Base-by-base conservation (phyloP, 2,113 vertebrate species). In the Nannobrachium achirus region DNA sequence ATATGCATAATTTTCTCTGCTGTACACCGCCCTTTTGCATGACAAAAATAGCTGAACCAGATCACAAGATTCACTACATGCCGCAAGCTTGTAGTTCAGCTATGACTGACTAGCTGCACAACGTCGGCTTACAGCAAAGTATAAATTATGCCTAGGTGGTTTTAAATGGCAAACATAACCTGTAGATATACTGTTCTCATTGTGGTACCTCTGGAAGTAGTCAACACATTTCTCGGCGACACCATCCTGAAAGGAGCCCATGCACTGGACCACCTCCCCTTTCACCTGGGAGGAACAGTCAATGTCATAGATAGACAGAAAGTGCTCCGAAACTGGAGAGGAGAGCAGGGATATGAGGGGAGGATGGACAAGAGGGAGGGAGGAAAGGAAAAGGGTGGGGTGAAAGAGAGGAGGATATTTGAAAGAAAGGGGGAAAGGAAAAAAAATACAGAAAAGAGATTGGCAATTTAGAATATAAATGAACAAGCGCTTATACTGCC, bases 181-280 rank as follows among this genome's bases (percentile, higher is more conserved):
- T 33, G 25, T 33, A 33, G 6, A 33, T 33, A 33, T 33, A 33
- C 25, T 33, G 25, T 33, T 33, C 25, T 33, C 25, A 33, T 33
- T 33, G 25, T 2, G 25, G 6, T 79, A 97, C 91, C 97, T 93
- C 86, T 94, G 95, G 87, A 98, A 99, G 70, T 98, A 99, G 58
- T 98, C 95, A 1, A 89, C 94, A 87, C 95, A 99, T 55, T 96
- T 98, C 85, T 97, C 95, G 15, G 97, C 95, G 46, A 99, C 97
- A 1, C 94, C 95, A 65, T 98, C 95, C 76, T 99, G 97, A 83
- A 99, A 97, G 39, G 94, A 96, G 15, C 96, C 97, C 97, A 99
- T 98, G 72, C 97, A 98, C 49, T 96, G 93, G n/a, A 97, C 94
- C 4, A 98, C 93, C 66, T 96, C 92, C 10, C 44, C 86, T 84